These are phyloP conservation scores for Cremastinae sp. DNA, from an alignment of 2,888 invertebrate species.

Conservation along the genomic window DNA sequence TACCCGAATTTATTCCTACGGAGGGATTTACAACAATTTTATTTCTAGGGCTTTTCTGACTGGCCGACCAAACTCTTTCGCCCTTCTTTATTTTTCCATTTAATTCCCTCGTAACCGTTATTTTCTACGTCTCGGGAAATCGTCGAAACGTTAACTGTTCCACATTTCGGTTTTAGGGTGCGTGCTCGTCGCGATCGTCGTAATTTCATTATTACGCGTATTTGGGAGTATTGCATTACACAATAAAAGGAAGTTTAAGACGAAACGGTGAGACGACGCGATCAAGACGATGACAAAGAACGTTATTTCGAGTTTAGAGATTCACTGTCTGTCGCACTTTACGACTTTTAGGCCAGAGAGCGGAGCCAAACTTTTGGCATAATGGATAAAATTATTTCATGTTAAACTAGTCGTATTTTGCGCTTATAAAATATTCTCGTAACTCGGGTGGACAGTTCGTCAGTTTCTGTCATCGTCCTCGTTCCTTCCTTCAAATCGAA, in stretches of 20 bases:
- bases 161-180: slow-evolving; percentile 42
- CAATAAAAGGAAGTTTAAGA: slow-evolving; percentile 29
- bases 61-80: slow-evolving; percentile 6
- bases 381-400: slow-evolving; percentile 52
- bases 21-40: slow-evolving; percentile 55
- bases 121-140: slow-evolving; percentile 12
- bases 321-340: slow-evolving; percentile 65
- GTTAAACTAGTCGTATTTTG: slow-evolving; percentile 31
- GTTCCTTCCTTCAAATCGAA: slow-evolving; percentile 38
- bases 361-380: slow-evolving; percentile 39
- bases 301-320: slow-evolving; percentile 52
- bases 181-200: slow-evolving; percentile 42
- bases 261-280: slow-evolving; percentile 15
- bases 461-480: slow-evolving; percentile 26
- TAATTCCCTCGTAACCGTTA: slow-evolving; percentile 43
- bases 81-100: slow-evolving; percentile 14
- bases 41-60: slow-evolving; percentile 37
- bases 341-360: slow-evolving; percentile 52
- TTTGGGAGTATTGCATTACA: slow-evolving; percentile 49
- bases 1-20: slow-evolving; percentile 44
- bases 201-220: slow-evolving; percentile 63
- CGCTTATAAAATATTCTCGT: slow-evolving; percentile 49
- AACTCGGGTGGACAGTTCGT: slow-evolving; percentile 50
- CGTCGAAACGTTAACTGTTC: slow-evolving; percentile 45
- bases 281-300: too few relatives aligned